Evolutionary conservation across 2,797 vertebrate genomes (phyloP), one percentile per base, ranked within the genome.

Genomic region (Fistularia commersonii): DNA sequence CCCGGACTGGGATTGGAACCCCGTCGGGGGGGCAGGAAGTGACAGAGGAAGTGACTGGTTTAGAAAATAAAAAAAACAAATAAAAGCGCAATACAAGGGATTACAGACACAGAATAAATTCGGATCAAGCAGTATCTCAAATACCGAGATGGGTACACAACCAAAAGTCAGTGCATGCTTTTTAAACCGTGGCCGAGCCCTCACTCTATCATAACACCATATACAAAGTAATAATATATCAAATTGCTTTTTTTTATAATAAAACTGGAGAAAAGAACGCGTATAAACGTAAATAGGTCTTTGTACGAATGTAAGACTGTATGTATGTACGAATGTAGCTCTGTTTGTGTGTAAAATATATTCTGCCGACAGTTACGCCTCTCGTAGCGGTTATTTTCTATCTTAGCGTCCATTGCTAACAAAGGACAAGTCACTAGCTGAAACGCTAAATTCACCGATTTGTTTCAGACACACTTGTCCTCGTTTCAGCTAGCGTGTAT

Each of bases 191-290:
- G 79, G 82, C 80, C 70, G 66, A 66, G 72, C 84, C 79, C 74
- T 71, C 74, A 59, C 79, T n/a, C n/a, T n/a, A 82, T 69, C 88
- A 86, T 87, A 84, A 75, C 76, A 56, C 76, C 64, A 65, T 76
- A 88, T 78, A 80, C 79, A 79, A 79, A 85, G 76, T 87, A 83
- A 85, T 85, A 85, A 87, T 69, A 80, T 82, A 85, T 78, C 71
- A 65, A 69, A 77, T 62, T 84, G 57, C 76, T 80, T 90, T 90
- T 87, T 85, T n/a, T n/a, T n/a, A 56, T 86, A 85, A 85, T 75
- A 87, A 90, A 86, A 66, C 8, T 35, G 36, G 2, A 7, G 72
- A 61, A 47, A 79, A 82, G n/a, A n/a, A n/a, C n/a, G n/a, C n/a
- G n/a, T n/a, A n/a, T n/a, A 76, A 81, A 41, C 78, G 77, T 67